Conservation (phyloP, 1,140 invertebrate genomes). For the Bombyx mori region ASM3026992v2 NC_085109.1:7127501-7128000, state of each 20-base stretch:
- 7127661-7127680: slow-evolving; percentile 70
- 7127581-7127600: not conserved
- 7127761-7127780: slow-evolving; percentile 69
- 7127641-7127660: slow-evolving; percentile 69
- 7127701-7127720: slow-evolving; percentile 68
- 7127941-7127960: slow-evolving; percentile 2
- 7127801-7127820: slow-evolving; percentile 67
- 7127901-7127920: slow-evolving; percentile 14
- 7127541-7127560: slow-evolving; percentile 1
- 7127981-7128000: too few relatives aligned
- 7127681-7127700: slow-evolving; percentile 71
- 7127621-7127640: slow-evolving; percentile 54
- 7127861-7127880: slow-evolving; percentile 45
- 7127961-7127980: not conserved
- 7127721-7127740: slow-evolving; percentile 66
- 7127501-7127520: not conserved
- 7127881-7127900: slow-evolving; percentile 38
- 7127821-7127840: slow-evolving; percentile 66
- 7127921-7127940: slow-evolving; percentile 9
- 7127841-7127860: slow-evolving; percentile 57
- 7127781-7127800: slow-evolving; percentile 66
- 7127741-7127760: slow-evolving; percentile 72
- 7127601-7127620: slow-evolving; percentile 10
- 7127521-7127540: not conserved
- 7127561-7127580: not conserved